phyloP scores from a whole-genome alignment of 1,140 invertebrate genomes.

The Ectropis grisescens region DNA sequence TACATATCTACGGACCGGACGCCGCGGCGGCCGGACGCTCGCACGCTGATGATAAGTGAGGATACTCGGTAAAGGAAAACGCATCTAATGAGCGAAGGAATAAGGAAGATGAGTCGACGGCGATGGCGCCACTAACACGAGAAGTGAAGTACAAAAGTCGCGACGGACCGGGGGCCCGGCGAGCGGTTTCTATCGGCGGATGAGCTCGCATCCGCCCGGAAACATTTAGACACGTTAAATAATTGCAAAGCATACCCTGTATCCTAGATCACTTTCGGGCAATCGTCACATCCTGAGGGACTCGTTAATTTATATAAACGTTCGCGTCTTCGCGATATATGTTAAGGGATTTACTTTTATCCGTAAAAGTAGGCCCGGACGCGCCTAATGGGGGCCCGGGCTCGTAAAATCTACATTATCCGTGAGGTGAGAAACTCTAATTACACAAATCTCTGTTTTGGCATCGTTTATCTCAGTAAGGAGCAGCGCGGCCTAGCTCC shows the following conservation, averaged over 20 bases:
- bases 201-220: constrained; percentile 60
- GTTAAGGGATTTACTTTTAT: constrained; percentile 56
- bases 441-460: constrained; percentile 64
- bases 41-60: not conserved
- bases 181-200: constrained; percentile 27
- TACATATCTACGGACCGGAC: no score
- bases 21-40: constrained; percentile 5
- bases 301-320: constrained; percentile 58
- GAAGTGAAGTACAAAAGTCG: constrained; percentile 58
- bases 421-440: constrained; percentile 60
- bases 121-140: no score
- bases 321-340: constrained; percentile 54
- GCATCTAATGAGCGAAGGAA: constrained; percentile 19
- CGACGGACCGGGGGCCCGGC: constrained; percentile 63
- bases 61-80: constrained; percentile 18
- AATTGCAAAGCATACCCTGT: constrained; percentile 81
- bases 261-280: constrained; percentile 78
- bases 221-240: constrained; percentile 77
- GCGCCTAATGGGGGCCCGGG: constrained; percentile 23
- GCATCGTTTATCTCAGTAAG: constrained; percentile 55
- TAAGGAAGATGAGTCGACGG: no score
- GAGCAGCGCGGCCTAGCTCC: constrained; percentile 19
- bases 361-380: constrained; percentile 50
- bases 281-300: constrained; percentile 67
- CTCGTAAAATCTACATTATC: constrained; percentile 51